Evolutionary conservation across 2,797 vertebrate genomes (phyloP).

Genomic region (Malacoraja senta): DNA sequence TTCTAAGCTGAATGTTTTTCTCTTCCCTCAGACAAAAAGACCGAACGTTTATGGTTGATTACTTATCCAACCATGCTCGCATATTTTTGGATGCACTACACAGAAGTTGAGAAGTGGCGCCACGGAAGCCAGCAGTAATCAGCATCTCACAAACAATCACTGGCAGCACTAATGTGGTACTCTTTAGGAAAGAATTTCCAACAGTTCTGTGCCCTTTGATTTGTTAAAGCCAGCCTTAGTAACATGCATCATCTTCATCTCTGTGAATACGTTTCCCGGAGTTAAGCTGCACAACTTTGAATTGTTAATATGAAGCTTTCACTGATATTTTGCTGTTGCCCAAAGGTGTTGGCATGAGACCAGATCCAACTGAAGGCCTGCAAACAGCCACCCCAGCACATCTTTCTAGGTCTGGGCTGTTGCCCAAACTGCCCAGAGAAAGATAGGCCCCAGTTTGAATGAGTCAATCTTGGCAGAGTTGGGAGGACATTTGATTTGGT

Average conservation of each 20-base stretch:
- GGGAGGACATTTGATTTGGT: background rate
- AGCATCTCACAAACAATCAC: conserved; percentile 47
- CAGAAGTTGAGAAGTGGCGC: conserved; percentile 57
- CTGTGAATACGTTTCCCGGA: too few relatives aligned
- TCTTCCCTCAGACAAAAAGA: conserved; percentile 51
- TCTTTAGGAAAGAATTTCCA: conserved; percentile 39
- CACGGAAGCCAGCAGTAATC: conserved; percentile 61
- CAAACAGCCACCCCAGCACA: background rate
- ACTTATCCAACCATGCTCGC: conserved; percentile 54
- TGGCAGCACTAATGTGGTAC: conserved; percentile 41
- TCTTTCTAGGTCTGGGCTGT: background rate
- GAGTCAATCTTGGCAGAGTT: background rate
- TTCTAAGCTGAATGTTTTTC: conserved; percentile 49
- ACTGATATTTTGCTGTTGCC: background rate
- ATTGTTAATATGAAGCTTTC: background rate
- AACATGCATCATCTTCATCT: conserved; percentile 4
- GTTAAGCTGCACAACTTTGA: background rate
- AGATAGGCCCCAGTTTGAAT: background rate
- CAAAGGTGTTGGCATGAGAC: background rate
- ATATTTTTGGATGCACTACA: conserved; percentile 65
- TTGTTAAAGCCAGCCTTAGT: background rate
- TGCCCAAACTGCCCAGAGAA: background rate
- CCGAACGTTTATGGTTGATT: conserved; percentile 59
- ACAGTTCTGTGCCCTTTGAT: conserved; percentile 30
- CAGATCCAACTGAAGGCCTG: background rate